Conservation (phyloP, 2,888 invertebrate species). For the Melanophora roralis region DNA sequence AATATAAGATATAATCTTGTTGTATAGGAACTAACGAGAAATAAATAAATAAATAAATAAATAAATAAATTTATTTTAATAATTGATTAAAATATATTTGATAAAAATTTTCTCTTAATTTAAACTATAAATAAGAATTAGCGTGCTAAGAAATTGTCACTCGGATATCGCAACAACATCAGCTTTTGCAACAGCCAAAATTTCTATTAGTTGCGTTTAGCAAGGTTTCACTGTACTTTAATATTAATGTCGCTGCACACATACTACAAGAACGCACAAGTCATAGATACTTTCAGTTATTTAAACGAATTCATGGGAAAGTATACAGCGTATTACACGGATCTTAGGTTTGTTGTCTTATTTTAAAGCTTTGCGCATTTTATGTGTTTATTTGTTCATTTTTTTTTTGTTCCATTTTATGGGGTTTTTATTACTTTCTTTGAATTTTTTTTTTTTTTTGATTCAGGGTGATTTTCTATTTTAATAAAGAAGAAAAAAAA, state of each 20-base stretch:
- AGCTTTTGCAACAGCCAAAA: too few relatives aligned
- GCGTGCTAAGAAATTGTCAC: too few relatives aligned
- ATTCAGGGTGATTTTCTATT: slow-evolving; percentile 54
- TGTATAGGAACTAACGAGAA: too few relatives aligned
- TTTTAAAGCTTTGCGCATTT: slow-evolving; percentile 45
- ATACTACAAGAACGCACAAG: not conserved
- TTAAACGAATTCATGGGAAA: not conserved
- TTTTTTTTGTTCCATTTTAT: slow-evolving; percentile 33
- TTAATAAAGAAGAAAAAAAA: slow-evolving; percentile 54
- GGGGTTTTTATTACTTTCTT: slow-evolving; percentile 23
- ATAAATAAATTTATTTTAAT: too few relatives aligned
- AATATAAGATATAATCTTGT: too few relatives aligned
- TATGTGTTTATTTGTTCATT: slow-evolving; percentile 3
- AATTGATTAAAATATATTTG: too few relatives aligned
- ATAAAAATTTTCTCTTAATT: too few relatives aligned
- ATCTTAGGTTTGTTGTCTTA: slow-evolving; percentile 43
- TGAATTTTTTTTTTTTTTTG: slow-evolving; percentile 23
- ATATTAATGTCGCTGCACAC: not conserved
- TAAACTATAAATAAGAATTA: too few relatives aligned
- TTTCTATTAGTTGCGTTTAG: too few relatives aligned
- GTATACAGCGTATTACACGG: not conserved
- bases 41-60: too few relatives aligned
- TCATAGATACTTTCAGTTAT: not conserved
- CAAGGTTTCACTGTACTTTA: too few relatives aligned
- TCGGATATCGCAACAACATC: too few relatives aligned